Evolutionary conservation across 2,797 vertebrate species (phyloP), one percentile per base, ranked within the genome.

Genomic region (Chrysocyon brachyurus): DNA sequence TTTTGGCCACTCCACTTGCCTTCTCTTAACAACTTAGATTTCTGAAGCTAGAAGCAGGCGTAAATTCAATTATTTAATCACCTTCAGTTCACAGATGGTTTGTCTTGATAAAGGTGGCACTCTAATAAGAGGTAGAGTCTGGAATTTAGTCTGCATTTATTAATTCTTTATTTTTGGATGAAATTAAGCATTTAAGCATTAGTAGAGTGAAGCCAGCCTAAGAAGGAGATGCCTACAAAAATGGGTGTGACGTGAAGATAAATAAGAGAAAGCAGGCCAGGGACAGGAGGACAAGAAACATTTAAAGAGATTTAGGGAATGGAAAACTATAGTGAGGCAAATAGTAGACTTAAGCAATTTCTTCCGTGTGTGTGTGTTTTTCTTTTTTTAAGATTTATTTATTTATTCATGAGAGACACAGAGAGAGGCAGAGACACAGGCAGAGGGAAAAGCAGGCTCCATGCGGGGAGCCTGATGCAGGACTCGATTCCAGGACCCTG

Each of bases 1-100:
- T 87, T 57, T 84, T 52, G 49, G 36, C 4, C 16, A 40, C 5
- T 81, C 3, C 2, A 22, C 1, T 81, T 72, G 24, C 19, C 21
- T 85, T 96, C 36, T 95, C 22, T 61, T 17, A 57, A n/a, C 19
- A 88, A 52, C 5, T 84, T 89, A 54, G 19, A 89, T 89, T 36
- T 86, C 15, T 73, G 31, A 87, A 92, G 36, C 21, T 70, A 54
- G 12, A 75, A 95, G 21, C 26, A 64, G 12, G 52, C 24, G 36
- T 72, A 57, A 77, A 3, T 86, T 89, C 52, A 89, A 21, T 91
- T 86, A 83, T 61, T 77, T 49, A 66, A 17, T 73, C 31, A 72
- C 15, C 15, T 88, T 73, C 31, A 75, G 10, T 81, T 89, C 46
- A 78, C 24, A 92, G 19, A 68, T 52, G 14, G 12, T 73, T 87